phyloP scores from a whole-genome alignment of 2,113 vertebrate genomes.

The Crotalus helleri region DNA sequence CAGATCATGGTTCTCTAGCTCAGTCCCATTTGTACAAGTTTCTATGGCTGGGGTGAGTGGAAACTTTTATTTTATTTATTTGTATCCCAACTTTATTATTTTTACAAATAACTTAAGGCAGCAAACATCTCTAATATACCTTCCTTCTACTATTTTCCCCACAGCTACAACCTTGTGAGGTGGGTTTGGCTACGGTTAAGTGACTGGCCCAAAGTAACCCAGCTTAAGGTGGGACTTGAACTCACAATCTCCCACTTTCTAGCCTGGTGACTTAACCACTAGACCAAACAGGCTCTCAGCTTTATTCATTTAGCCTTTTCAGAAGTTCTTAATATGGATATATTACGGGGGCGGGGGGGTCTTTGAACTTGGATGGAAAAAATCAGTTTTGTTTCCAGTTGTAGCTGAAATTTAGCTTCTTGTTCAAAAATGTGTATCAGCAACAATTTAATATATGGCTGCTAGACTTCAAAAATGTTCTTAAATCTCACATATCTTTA shows the following conservation, averaged over 20 bases:
- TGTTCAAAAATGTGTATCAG: neutral
- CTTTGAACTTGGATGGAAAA: neutral
- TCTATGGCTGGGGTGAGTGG: neutral
- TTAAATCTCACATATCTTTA: neutral
- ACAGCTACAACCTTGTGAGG: too few relatives aligned
- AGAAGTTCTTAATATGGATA: neutral
- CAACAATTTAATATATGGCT: neutral
- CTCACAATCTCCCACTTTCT: too few relatives aligned
- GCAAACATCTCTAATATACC: too few relatives aligned
- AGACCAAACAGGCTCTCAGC: too few relatives aligned
- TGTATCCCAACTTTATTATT: neutral
- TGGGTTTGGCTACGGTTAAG: too few relatives aligned
- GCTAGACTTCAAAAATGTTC: neutral
- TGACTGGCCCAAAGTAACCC: too few relatives aligned
- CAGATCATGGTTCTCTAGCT: neutral
- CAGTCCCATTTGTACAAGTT: neutral
- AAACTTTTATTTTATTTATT: neutral
- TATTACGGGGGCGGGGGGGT: rapidly evolving
- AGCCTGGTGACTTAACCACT: too few relatives aligned
- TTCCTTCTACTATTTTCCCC: too few relatives aligned
- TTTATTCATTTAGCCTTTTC: too few relatives aligned
- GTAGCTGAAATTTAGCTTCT: neutral
- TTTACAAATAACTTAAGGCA: neutral
- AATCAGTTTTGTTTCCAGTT: neutral
- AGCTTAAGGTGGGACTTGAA: too few relatives aligned